Evolutionary conservation across 1,140 invertebrate species (phyloP), one percentile per base, ranked within the genome.

Genomic region (Conus betulinus): DNA sequence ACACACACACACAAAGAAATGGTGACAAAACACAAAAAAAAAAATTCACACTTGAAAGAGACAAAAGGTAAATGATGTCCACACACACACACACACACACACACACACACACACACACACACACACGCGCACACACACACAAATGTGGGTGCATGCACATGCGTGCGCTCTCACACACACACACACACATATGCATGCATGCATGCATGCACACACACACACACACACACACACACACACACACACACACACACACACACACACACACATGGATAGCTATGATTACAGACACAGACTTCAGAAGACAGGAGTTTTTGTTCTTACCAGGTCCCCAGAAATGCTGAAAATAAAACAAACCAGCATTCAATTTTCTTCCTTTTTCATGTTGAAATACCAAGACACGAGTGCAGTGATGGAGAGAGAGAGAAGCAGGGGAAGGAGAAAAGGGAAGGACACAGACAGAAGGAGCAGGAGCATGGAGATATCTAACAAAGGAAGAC

Each of bases 301-400:
- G 4, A 76, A 51, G 23, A 39, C 51, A 20, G 51, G 51, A 20
- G 5, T 88, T 71, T 11, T 71, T 1, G 51, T 13, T 53, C 91
- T 93, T 94, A 95, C 95, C 93, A 89, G 95, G 95, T 39, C 96
- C 96, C 95, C 95, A 96, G 90, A 96, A 96, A 91, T 96, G 96
- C 95, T 96, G 91, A 10, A 93, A 60, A 8, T 11, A 60, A 60
- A 15, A 60, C 8, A 60, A 60, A 15, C 8, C 8, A 60, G 57
- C 8, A 60, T 11, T 60, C 8, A 60, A 4, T 60, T 60, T 60
- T 60, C 57, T 60, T 60, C 15, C 8, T 60, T 60, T 15, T 39
- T 3, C 39, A 8, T 60, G 8, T 8, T 11, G 57, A 8, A 60
- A 60, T 5, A 15, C 57, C 57, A 60, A 60, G 8, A 60, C 57